Percentiles rank a stretch among this genome's conserved stretches.
Conservation (phyloP, 2,113 vertebrate genomes). For the Ammodytes dubius region DNA sequence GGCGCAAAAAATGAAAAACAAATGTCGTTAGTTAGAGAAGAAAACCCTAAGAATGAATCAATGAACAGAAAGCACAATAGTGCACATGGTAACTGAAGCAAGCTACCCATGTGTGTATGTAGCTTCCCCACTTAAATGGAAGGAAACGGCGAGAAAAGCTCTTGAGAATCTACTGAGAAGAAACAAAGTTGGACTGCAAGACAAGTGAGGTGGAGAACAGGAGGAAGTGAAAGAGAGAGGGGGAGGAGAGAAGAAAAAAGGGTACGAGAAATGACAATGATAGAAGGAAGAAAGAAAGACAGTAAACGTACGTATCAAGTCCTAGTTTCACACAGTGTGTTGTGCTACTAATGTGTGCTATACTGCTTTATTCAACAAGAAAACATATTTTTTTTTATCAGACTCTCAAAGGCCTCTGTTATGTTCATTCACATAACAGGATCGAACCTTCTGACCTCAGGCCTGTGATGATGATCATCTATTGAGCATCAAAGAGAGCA, state of each 20-base stretch:
- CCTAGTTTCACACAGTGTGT: background rate
- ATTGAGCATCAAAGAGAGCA: conserved; percentile 4
- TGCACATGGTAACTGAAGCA: background rate
- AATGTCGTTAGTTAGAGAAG: background rate
- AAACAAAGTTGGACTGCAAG: conserved; percentile 29
- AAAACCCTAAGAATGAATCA: background rate
- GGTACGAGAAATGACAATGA: background rate
- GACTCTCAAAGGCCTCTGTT: background rate
- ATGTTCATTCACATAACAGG: background rate
- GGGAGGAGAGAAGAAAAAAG: background rate
- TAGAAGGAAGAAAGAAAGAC: background rate
- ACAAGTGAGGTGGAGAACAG: conserved; percentile 40
- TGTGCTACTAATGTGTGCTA: background rate
- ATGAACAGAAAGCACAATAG: background rate
- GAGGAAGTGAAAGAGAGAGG: conserved; percentile 41
- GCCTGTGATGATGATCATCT: conserved; percentile 14
- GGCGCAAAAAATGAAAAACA: too few species aligned
- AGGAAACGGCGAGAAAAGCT: conserved; percentile 42
- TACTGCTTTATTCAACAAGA: background rate
- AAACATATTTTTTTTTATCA: background rate
- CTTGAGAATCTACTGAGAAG: conserved; percentile 16
- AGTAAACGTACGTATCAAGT: too few species aligned
- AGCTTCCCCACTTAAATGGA: conserved; percentile 24
- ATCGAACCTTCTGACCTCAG: background rate
- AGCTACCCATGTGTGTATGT: background rate